Evolutionary conservation across 92 coral and sea anemone genomes (phyloP).

Genomic region (Montipora capitata): DNA sequence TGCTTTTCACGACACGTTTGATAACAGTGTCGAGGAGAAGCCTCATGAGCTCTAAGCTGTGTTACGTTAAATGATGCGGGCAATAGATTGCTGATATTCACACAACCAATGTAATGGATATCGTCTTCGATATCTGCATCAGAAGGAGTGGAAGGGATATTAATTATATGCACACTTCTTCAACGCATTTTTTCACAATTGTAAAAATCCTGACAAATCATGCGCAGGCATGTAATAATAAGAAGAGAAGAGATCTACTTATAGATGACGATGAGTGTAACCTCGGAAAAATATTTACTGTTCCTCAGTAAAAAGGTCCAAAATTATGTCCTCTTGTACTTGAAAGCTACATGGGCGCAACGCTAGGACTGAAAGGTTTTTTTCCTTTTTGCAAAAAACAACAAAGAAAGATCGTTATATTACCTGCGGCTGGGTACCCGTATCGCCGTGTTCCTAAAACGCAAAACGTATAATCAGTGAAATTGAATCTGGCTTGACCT

Average conservation of each 20-base stretch:
- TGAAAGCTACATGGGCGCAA: too few relatives aligned
- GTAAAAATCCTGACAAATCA: neutral
- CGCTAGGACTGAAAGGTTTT: too few relatives aligned
- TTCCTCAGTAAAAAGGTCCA: too few relatives aligned
- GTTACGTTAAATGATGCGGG: too few relatives aligned
- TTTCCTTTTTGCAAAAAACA: too few relatives aligned
- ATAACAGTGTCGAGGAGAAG: constrained; percentile 58
- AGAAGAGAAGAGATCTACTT: too few relatives aligned
- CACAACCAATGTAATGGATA: constrained; percentile 26
- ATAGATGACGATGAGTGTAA: too few relatives aligned
- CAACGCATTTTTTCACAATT: too few relatives aligned
- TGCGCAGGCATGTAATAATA: too few relatives aligned
- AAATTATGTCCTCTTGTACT: too few relatives aligned
- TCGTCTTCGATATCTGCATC: constrained; percentile 13
- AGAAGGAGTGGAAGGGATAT: neutral
- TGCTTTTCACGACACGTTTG: constrained; percentile 1
- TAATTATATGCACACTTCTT: too few relatives aligned
- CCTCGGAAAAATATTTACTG: too few relatives aligned
- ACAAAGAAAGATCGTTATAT: neutral
- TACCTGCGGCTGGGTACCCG: constrained; percentile 27
- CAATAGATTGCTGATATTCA: neutral
- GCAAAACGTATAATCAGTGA: neutral
- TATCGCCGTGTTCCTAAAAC: neutral
- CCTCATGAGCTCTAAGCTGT: constrained; percentile 48
- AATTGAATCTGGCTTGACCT: neutral